Base-by-base conservation (phyloP, 1,140 invertebrate species). In the Panagrolaimus sp. region DNA sequence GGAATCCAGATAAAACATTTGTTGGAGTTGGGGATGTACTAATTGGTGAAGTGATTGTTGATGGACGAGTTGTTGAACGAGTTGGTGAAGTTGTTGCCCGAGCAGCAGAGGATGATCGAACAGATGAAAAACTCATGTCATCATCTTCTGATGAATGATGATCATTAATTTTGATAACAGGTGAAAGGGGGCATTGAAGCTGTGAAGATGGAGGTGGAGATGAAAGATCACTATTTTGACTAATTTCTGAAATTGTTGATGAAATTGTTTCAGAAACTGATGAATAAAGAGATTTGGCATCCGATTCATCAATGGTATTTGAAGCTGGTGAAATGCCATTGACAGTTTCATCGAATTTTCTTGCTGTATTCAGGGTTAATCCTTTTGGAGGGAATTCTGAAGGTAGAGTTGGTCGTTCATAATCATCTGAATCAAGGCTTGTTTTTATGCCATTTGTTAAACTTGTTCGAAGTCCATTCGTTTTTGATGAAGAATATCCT, bases 131-230 rank as follows among this genome's bases (percentile, higher is more conserved):
- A 58, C 52, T 58, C 8, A 28, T 58, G 17, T 58, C 52, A 58
- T 58, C 52, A 26, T 58, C 48, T 8, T 7, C 14, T 26, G 21
- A 21, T 0, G 52, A 21, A 17, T 28, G 52, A 21, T 21, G 14
- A 58, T 58, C 52, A 6, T 58, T 58, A 8, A 58, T 58, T 21
- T 58, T 58, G 52, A 58, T 58, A n/a, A 58, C 52, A 58, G 52
- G 52, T 14, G 52, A 58, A 1, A 58, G n/a, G 10, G 52, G 52
- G 4, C 21, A n/a, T 12, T 38, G 32, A 4, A 4, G 32, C 2
- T 26, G 21, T n/a, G 17, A n/a, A 10, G 17, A n/a, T 24, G 52
- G 52, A 26, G 52, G 21, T 28, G 52, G 21, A 4, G 52, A 12
- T 26, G 21, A 26, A 14, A 58, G 21, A 21, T 58, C 52, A 14